phyloP scores from a whole-genome alignment of 2,797 vertebrate species.

The Syncerus caffer region DNA sequence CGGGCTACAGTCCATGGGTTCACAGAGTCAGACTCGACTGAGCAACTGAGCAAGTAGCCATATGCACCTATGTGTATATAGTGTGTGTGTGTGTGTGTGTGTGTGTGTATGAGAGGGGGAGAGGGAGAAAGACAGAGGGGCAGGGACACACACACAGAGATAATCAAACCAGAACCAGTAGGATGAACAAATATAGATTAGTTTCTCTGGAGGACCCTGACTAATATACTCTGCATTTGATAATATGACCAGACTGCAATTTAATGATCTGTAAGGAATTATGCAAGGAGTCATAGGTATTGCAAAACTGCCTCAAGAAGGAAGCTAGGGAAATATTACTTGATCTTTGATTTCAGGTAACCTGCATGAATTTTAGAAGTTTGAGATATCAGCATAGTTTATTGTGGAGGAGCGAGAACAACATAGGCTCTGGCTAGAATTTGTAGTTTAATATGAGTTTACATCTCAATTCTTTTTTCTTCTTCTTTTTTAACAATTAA shows the following conservation, averaged over 20 bases:
- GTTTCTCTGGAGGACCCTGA: neutral
- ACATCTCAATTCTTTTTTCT: neutral
- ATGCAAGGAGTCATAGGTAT: neutral
- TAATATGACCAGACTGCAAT: neutral
- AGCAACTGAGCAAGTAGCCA: neutral
- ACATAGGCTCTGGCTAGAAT: neutral
- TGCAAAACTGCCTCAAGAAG: neutral
- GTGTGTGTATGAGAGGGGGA: too few species aligned
- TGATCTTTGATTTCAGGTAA: neutral
- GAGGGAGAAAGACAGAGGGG: neutral
- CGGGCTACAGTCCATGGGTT: fast-evolving
- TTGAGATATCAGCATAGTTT: neutral
- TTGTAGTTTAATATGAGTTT: neutral
- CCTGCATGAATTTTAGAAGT: neutral
- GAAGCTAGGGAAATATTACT: neutral
- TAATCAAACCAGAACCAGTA: neutral
- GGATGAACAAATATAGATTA: neutral
- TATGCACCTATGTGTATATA: neutral
- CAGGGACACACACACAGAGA: neutral
- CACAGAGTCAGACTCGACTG: neutral
- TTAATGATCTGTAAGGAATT: neutral
- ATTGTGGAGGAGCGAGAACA: neutral
- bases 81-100: neutral
- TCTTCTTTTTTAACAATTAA: neutral
- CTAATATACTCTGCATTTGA: neutral